Conservation (phyloP, 2,888 invertebrate genomes). For the Drosophila dives region DNA sequence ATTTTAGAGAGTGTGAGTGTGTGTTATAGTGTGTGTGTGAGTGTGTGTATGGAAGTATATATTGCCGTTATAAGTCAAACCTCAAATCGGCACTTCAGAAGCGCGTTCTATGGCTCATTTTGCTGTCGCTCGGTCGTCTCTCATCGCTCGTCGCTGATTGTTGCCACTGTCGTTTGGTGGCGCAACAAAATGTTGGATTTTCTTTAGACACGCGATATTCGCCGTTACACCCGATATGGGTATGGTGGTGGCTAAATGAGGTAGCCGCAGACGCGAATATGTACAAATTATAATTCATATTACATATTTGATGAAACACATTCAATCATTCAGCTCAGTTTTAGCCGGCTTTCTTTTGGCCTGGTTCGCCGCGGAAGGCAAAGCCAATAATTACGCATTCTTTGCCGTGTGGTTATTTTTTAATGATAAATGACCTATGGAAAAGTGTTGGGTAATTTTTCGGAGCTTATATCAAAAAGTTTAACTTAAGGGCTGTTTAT, state of each 20-base stretch:
- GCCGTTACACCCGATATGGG: constrained; percentile 33
- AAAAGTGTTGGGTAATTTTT: constrained; percentile 77
- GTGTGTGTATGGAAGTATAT: constrained; percentile 25
- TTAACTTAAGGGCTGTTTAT: constrained; percentile 68
- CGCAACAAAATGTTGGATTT: constrained; percentile 78
- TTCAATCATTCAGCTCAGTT: constrained; percentile 65
- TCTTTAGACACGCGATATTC: constrained; percentile 71
- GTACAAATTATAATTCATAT: constrained; percentile 80
- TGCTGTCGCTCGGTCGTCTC: constrained; percentile 43
- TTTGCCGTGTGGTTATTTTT: constrained; percentile 73
- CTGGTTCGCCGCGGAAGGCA: constrained; percentile 32
- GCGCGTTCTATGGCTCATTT: constrained; percentile 74
- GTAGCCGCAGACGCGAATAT: constrained; percentile 51
- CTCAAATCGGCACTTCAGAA: constrained; percentile 80
- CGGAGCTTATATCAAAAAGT: constrained; percentile 69
- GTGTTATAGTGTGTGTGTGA: constrained; percentile 6
- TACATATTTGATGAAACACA: constrained; percentile 81
- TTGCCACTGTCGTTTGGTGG: constrained; percentile 59
- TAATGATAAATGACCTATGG: constrained; percentile 76
- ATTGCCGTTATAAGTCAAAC: constrained; percentile 65
- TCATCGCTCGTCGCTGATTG: constrained; percentile 55
- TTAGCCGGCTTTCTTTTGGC: constrained; percentile 1
- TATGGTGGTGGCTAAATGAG: constrained; percentile 3
- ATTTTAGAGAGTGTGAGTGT: background rate
- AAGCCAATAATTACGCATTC: constrained; percentile 77